Evolutionary conservation across 1,140 invertebrate species (phyloP), one percentile per base, ranked within the genome.

Genomic region (Neoseiulus cucumeris): DNA sequence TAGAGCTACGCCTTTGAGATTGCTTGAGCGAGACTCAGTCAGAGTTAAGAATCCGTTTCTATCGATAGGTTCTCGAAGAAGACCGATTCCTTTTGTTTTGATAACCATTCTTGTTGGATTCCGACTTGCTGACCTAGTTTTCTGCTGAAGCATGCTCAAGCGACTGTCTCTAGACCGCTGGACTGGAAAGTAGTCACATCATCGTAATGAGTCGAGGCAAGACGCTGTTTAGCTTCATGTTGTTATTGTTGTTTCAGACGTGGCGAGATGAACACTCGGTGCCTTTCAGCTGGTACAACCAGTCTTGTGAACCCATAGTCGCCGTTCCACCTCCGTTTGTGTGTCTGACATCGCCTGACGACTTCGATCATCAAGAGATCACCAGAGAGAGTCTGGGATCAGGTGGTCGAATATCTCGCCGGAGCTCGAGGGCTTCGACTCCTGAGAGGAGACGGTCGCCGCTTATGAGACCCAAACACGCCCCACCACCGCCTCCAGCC

Each of bases 221-320:
- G 33, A 9, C 33, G 33, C 33, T 39, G 33, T 6, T 39, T 9
- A 9, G 33, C 33, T 39, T 39, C 4, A 39, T 39, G 33, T 39
- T 39, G 33, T 39, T 39, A 39, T 39, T 25, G 4, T 25, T 59
- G 33, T 59, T 59, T 29, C 51, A 59, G 51, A 59, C 51, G 51
- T 59, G 51, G 51, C 51, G 51, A 2, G 51, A 59, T 9, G 51
- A 59, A 33, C 51, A 59, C 22, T 25, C 51, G 14, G 25, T 29
- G 22, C 25, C 51, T 17, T 59, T 59, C 51, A 59, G 51, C 33
- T 59, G 51, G 51, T 59, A 59, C 22, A 59, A 59, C 9, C 51
- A 59, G 17, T 59, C 51, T 14, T 59, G 51, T 59, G 51, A 59
- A 17, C 51, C 51, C 14, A 59, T 59, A 59, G 51, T 29, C 17